A percentile compares a stretch with the other conserved stretches of the same genome.
phyloP scores from a whole-genome alignment of 2,113 vertebrate genomes.

The Emydura subglobosa region DNA sequence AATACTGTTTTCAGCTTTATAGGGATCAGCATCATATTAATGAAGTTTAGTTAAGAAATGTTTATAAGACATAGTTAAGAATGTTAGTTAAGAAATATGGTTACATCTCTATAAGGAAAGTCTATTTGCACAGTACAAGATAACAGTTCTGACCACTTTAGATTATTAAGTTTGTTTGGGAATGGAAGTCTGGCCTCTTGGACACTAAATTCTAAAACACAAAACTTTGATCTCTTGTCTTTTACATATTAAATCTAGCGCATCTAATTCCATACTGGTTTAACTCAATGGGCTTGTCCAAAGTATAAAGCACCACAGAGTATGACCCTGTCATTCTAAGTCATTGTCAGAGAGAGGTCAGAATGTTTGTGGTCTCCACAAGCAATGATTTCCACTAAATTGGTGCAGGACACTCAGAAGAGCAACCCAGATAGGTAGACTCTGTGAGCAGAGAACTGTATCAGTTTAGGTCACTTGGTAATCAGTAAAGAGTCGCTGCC shows the following conservation, averaged over 20 bases:
- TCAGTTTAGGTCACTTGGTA: not conserved
- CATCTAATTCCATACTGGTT: fast-evolving
- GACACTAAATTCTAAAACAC: not conserved
- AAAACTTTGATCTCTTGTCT: not conserved
- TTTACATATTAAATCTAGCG: not conserved
- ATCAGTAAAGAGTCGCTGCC: not conserved
- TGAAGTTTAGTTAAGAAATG: not conserved
- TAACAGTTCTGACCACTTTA: not conserved
- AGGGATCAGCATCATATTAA: not conserved
- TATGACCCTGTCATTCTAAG: not conserved
- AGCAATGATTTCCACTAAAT: not conserved
- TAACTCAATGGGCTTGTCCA: not conserved
- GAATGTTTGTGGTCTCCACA: not conserved
- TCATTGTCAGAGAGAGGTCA: not conserved
- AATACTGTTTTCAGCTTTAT: not conserved
- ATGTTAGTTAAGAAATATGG: too few relatives aligned
- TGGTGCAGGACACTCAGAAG: not conserved
- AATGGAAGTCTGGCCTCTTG: not conserved
- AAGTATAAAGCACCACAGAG: not conserved
- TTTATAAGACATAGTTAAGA: too few relatives aligned
- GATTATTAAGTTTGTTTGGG: not conserved
- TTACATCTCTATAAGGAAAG: not conserved
- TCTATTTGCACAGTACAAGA: not conserved
- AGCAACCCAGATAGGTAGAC: not conserved
- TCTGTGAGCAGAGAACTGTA: not conserved